Base-by-base conservation (phyloP, 2,797 vertebrate species). In the Sebastolobus altivelis region DNA sequence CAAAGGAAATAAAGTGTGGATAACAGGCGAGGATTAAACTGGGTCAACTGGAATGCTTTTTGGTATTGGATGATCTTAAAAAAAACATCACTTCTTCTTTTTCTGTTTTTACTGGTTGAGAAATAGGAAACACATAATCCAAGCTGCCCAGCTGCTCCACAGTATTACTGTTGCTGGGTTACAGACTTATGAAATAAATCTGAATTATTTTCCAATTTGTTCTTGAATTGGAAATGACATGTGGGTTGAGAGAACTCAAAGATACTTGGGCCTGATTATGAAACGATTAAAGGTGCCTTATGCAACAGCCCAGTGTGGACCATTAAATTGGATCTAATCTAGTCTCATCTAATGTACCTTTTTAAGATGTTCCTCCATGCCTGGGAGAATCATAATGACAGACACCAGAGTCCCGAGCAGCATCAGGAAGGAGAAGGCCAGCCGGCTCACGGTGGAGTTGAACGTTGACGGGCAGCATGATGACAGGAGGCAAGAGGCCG, bases 341-440 rank as follows among this genome's bases (percentile, higher is more conserved):
- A 2, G 56, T 65, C 14, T 52, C 4, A 67, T 82, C 43, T 25
- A 2, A 58, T 29, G 40, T 85, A 98, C 98, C 97, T 97, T 96
- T 92, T 97, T 87, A 4, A 99, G 94, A 74, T 97, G 94, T n/a
- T 95, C 93, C 92, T 99, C 98, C 93, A 99, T 97, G 0, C 97
- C 96, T 0, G 98, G 98, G 46, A 97, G 95, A 63, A 99, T 97
- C 97, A 99, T 98, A 22, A 99, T 95, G 93, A 98, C 61, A 8
- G 97, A 98, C 63, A 98, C 96, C 1, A 98, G 68, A 0, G 98
- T 97, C 18, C 98, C 97, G 0, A 99, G 95, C 87, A 99, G 95
- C 80, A 99, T 94, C 81, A 99, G 95, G 89, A 95, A 89, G 33
- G 97, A 97, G 95, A 98, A 99, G 77, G 96, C 89, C 83, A 99